phyloP scores from a whole-genome alignment of 2,888 invertebrate species.

The Poecilobothrus nobilitatus region DNA sequence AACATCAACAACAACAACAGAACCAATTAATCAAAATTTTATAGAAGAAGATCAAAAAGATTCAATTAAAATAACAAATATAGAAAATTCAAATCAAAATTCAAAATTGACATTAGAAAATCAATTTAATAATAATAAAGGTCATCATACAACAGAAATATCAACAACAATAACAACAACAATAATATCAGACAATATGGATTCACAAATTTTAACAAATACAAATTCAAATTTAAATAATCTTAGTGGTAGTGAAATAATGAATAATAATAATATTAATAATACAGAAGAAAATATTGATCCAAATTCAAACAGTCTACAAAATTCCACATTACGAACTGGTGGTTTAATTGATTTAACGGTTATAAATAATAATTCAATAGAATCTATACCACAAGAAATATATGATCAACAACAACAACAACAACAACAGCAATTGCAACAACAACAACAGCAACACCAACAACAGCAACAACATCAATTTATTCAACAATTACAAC shows the following conservation, averaged over 20 bases:
- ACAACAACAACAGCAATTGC: slow-evolving; percentile 22
- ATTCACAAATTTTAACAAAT: background rate
- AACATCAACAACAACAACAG: slow-evolving; percentile 19
- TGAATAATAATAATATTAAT: background rate
- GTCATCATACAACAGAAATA: background rate
- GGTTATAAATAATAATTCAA: slow-evolving; percentile 13
- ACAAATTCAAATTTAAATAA: slow-evolving; percentile 1
- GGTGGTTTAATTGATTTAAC: background rate
- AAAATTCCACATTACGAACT: slow-evolving; percentile 13
- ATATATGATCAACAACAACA: slow-evolving; percentile 17
- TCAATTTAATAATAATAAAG: background rate
- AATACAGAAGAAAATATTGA: slow-evolving; percentile 21
- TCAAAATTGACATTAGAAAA: background rate
- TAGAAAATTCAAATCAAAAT: background rate
- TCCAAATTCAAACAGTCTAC: slow-evolving; percentile 15
- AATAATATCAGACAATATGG: background rate
- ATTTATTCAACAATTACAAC: slow-evolving; percentile 12
- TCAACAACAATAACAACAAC: background rate
- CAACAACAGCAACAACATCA: slow-evolving; percentile 11
- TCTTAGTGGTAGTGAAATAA: background rate
- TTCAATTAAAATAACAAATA: slow-evolving; percentile 30
- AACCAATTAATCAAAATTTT: slow-evolving; percentile 10
- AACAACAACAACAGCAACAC: slow-evolving; percentile 19
- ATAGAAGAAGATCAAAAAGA: slow-evolving; percentile 16
- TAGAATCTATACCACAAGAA: slow-evolving; percentile 20